Conservation (phyloP, 2,888 invertebrate species). For the Achlya flavicornis region DNA sequence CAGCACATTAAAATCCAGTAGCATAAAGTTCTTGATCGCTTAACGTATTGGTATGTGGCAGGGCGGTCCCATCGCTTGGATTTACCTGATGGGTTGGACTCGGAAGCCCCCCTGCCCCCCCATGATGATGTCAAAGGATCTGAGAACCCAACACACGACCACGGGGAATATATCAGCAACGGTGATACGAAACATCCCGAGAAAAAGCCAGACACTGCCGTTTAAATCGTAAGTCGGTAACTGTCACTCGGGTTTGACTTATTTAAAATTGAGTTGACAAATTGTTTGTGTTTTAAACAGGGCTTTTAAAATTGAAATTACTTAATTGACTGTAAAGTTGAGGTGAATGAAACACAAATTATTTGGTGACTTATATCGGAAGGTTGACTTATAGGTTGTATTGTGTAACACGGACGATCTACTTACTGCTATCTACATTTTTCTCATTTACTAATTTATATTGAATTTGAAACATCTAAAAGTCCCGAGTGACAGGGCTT, state of each 20-base stretch:
- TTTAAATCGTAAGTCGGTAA: conserved; percentile 61
- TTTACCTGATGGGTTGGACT: conserved; percentile 85
- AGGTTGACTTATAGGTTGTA: neutral
- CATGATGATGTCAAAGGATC: conserved; percentile 84
- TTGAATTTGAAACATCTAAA: neutral
- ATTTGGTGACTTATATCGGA: neutral
- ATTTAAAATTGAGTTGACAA: neutral
- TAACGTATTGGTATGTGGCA: conserved; percentile 77
- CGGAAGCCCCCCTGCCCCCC: conserved; percentile 84
- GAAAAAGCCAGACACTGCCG: conserved; percentile 81
- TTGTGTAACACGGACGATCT: neutral
- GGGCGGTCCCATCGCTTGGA: conserved; percentile 85
- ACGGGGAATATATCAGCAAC: conserved; percentile 85
- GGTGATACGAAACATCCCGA: conserved; percentile 78
- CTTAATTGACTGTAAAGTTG: conserved; percentile 1
- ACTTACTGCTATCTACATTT: neutral
- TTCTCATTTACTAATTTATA: neutral
- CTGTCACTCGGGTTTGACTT: conserved; percentile 22
- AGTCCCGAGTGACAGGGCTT: conserved; percentile 28
- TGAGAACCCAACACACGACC: conserved; percentile 84
- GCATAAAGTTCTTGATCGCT: conserved; percentile 78
- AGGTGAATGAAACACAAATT: neutral
- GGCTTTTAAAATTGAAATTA: too few species aligned
- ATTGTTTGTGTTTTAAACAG: neutral
- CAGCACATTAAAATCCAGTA: conserved; percentile 19